Evolutionary conservation across 1,140 invertebrate species (phyloP), one percentile per base, ranked within the genome.

Genomic region (Aphidius ervi): DNA sequence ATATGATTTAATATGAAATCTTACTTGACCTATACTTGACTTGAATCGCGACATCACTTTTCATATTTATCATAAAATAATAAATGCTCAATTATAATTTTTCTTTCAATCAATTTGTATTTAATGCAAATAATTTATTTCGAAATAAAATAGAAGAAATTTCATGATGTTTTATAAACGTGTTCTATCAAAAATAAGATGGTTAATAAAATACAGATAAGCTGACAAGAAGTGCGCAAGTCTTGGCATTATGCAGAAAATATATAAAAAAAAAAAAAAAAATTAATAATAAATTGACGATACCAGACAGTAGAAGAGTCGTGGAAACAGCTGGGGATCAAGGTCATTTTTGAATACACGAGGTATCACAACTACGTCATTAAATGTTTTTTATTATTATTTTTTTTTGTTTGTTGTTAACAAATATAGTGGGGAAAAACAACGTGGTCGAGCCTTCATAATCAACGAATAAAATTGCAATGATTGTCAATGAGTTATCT

Each of bases 321-420:
- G 5, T 49, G 56, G 61, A 23, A 77, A 73, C 74, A 77, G 73
- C 74, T 77, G 70, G 56, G 39, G 63, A 64, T 59, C 71, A 76
- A 77, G 75, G 75, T 74, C 71, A 72, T 65, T 68, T 68, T 65
- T 6, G 6, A 43, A 52, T 23, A 9, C 31, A 52, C 31, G 42
- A 67, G 61, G 60, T 58, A 61, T 63, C 61, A 23, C 52, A 53
- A 37, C 62, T 66, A 70, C 70, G 73, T 74, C 70, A 70, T 56
- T 43, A 31, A 31, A 31, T 31, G 23, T 1, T 31, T 31, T 31
- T 31, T 31, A 31, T 31, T 3, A 31, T 31, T 31, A 23, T 31
- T 31, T 31, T 31, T 31, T 31, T 31, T 31, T 31, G 4, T 31
- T 31, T 31, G 23, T 31, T 31, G 23, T 46, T 40, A 46, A 52